Base-by-base conservation (phyloP, 2,797 vertebrate genomes). In the Acipenser oxyrinchus region DNA sequence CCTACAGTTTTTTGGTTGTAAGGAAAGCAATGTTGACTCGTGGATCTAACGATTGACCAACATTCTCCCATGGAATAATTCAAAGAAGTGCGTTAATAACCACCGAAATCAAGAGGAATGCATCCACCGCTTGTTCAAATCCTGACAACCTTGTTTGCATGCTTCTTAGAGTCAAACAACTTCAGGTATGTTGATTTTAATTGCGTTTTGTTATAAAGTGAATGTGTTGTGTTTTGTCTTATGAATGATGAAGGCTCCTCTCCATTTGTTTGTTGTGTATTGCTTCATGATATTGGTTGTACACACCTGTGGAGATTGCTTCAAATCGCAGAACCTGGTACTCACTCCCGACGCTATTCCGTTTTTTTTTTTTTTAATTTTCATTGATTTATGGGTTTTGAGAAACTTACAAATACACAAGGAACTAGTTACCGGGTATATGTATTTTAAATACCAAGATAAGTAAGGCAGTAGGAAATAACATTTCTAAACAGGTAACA, bases 71-170 rank as follows among this genome's bases (percentile, higher is more conserved):
- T 80, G 87, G 85, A 74, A 82, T 79, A 84, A n/a, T 80, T 81
- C 83, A 80, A 77, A 84, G 74, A 80, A 82, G 82, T 83, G 79
- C 79, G 76, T 79, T 85, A 81, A 87, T 82, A 87, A 88, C 83
- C 83, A 84, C 83, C 83, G 87, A 91, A 90, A 88, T 84, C 90
- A 89, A 86, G 84, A 88, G 95, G 94, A 94, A 99, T 98, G 96
- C 93, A 88, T 91, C 92, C 90, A 78, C 90, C 90, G 84, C 86
- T 93, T 85, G 77, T 94, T 73, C 92, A 89, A 86, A 89, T 95
- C 90, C 81, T 96, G 86, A 91, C 92, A 90, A 92, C 92, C 91
- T 92, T 98, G 79, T 88, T 95, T 81, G 89, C 91, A 74, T 94
- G 91, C 87, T 89, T 93, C 84, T 87, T 94, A 90, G 91, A 93